A percentile compares a stretch with the other conserved stretches of the same genome.
Conservation (phyloP, 2,113 vertebrate genomes). For the Alouatta palliata region DNA sequence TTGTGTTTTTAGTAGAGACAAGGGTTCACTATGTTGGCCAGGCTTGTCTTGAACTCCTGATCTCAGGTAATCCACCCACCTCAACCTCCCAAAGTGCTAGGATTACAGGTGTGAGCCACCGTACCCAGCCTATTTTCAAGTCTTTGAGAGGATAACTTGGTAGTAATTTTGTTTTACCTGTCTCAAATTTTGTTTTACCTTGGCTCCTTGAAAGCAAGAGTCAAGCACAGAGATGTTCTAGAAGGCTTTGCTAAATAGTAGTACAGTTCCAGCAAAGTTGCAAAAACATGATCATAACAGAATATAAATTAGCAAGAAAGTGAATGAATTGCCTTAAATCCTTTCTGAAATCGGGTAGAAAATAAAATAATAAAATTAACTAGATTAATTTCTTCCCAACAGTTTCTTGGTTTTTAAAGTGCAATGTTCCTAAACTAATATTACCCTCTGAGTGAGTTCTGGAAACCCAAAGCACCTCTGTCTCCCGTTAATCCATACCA, state of each 20-base stretch:
- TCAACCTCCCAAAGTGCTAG: too few species aligned
- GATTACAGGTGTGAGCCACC: too few species aligned
- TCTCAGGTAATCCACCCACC: too few species aligned
- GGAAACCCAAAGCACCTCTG: background rate
- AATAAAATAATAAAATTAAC: constrained; percentile 17
- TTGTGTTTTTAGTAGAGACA: too few species aligned
- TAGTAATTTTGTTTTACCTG: background rate
- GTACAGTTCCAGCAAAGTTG: background rate
- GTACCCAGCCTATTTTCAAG: background rate
- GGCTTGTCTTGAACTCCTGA: too few species aligned
- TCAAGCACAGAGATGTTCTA: background rate
- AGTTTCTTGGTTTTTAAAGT: constrained; percentile 16
- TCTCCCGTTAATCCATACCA: background rate
- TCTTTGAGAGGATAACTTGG: background rate
- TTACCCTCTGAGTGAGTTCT: background rate
- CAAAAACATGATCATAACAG: background rate
- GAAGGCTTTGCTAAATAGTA: constrained; percentile 20
- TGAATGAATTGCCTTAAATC: background rate
- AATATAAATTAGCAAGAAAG: background rate
- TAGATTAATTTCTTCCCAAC: background rate
- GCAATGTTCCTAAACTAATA: background rate
- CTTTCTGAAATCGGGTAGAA: constrained; percentile 1
- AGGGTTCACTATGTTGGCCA: too few species aligned
- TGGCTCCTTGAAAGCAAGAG: background rate
- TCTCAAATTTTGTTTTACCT: background rate